phyloP scores from a whole-genome alignment of 2,113 vertebrate species.

The Pterophyllum scalare region DNA sequence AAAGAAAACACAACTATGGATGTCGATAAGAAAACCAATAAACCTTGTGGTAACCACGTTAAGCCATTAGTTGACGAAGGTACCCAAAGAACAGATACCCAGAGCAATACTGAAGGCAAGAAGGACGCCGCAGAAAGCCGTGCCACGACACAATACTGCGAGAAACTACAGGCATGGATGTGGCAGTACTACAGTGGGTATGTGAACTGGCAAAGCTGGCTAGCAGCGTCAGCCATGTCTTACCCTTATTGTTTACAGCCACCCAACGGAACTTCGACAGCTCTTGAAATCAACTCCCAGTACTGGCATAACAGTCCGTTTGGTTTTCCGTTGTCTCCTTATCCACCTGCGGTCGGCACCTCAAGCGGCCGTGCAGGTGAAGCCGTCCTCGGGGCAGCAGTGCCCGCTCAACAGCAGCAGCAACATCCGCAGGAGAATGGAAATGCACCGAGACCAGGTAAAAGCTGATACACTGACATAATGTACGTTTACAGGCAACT shows the following conservation, averaged over 20 bases:
- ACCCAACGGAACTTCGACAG: conserved; percentile 26
- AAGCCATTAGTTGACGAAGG: conserved; percentile 12
- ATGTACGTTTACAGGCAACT: neutral
- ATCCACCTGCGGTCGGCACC: conserved; percentile 19
- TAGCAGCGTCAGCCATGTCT: conserved; percentile 75
- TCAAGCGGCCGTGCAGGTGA: conserved; percentile 42
- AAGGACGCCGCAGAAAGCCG: conserved; percentile 10
- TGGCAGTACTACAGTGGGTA: conserved; percentile 94
- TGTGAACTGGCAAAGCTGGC: conserved; percentile 89
- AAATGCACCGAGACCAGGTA: conserved; percentile 75
- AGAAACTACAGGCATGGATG: conserved; percentile 92
- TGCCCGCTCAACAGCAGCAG: conserved; percentile 51
- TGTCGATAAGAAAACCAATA: conserved; percentile 49
- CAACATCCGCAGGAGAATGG: conserved; percentile 68
- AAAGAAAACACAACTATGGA: conserved; percentile 65
- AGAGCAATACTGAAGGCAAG: neutral
- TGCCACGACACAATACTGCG: conserved; percentile 87
- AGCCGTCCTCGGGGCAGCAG: conserved; percentile 47
- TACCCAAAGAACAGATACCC: neutral
- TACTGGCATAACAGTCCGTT: conserved; percentile 60
- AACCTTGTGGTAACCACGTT: neutral
- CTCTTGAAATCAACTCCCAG: conserved; percentile 54
- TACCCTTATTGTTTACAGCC: conserved; percentile 67
- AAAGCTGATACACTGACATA: neutral
- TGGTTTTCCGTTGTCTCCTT: conserved; percentile 50